phyloP scores from a whole-genome alignment of 2,888 invertebrate species.

The Cantharis nigra region DNA sequence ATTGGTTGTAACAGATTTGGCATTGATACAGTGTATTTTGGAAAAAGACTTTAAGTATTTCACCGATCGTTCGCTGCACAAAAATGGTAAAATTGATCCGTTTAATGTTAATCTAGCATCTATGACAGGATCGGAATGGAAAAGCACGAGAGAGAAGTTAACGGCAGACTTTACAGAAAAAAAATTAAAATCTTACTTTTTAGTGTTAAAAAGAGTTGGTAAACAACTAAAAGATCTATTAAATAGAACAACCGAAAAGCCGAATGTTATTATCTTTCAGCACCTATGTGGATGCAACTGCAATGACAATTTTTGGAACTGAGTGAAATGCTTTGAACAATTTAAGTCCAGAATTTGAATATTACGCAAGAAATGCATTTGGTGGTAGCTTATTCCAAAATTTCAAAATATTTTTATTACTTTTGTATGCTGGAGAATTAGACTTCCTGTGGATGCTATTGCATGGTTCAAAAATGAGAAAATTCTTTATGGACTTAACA shows the following conservation, averaged over 20 bases:
- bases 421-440: constrained; percentile 21
- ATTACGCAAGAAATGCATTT: constrained; percentile 39
- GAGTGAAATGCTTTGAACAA: constrained; percentile 40
- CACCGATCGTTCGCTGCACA: constrained; percentile 53
- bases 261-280: constrained; percentile 31
- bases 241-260: constrained; percentile 23
- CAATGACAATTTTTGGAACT: constrained; percentile 50
- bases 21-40: constrained; percentile 52
- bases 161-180: constrained; percentile 58
- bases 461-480: constrained; percentile 36
- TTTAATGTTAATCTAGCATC: constrained; percentile 49
- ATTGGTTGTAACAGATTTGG: constrained; percentile 44
- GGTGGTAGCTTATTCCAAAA: background rate
- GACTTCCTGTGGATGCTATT: constrained; percentile 26
- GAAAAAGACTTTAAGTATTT: constrained; percentile 56
- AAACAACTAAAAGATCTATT: constrained; percentile 36
- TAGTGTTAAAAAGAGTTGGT: constrained; percentile 51
- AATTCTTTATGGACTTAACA: too few species aligned
- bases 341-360: constrained; percentile 42
- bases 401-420: constrained; percentile 7
- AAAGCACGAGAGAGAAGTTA: too few species aligned
- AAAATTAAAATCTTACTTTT: constrained; percentile 58
- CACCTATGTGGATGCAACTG: constrained; percentile 47
- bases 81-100: constrained; percentile 50
- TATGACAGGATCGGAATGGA: too few species aligned